phyloP scores from a whole-genome alignment of 2,888 invertebrate species.

The Desoria tigrina region DNA sequence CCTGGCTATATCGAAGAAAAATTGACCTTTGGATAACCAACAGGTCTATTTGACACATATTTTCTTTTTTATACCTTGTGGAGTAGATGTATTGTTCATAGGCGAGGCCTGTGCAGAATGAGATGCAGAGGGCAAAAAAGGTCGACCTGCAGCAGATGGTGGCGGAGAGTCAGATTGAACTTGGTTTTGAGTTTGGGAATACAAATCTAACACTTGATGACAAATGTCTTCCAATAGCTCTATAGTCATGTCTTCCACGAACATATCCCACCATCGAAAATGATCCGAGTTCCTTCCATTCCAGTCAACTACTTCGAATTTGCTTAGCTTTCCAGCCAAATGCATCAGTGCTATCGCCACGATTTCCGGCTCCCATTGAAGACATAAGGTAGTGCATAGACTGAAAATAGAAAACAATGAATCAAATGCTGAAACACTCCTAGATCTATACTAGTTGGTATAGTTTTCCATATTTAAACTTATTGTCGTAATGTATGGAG shows the following conservation, averaged over 20 bases:
- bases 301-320: slow-evolving; percentile 94
- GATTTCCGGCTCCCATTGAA: slow-evolving; percentile 99
- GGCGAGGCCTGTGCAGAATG: slow-evolving; percentile 35
- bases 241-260: slow-evolving; percentile 91
- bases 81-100: slow-evolving; percentile 30
- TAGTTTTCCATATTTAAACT: too few relatives aligned
- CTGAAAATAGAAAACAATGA: slow-evolving; percentile 60
- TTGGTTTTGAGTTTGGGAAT: slow-evolving; percentile 70
- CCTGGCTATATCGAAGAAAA: too few relatives aligned
- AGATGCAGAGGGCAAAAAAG: slow-evolving; percentile 14
- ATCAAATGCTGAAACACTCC: too few relatives aligned
- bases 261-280: slow-evolving; percentile 96
- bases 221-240: slow-evolving; percentile 94
- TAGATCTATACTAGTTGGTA: too few relatives aligned
- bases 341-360: slow-evolving; percentile 96
- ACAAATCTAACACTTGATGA: slow-evolving; percentile 87
- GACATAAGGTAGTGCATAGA: slow-evolving; percentile 89
- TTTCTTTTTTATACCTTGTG: slow-evolving; percentile 31
- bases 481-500: too few relatives aligned
- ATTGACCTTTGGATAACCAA: too few relatives aligned
- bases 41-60: too few relatives aligned
- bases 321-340: slow-evolving; percentile 90
- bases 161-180: slow-evolving; percentile 61
- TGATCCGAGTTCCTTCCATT: slow-evolving; percentile 74
- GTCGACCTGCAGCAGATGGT: not conserved